Percentiles rank a stretch among this genome's conserved stretches.
Conservation (phyloP, 2,113 vertebrate species). For the Poeciliopsis prolifica region DNA sequence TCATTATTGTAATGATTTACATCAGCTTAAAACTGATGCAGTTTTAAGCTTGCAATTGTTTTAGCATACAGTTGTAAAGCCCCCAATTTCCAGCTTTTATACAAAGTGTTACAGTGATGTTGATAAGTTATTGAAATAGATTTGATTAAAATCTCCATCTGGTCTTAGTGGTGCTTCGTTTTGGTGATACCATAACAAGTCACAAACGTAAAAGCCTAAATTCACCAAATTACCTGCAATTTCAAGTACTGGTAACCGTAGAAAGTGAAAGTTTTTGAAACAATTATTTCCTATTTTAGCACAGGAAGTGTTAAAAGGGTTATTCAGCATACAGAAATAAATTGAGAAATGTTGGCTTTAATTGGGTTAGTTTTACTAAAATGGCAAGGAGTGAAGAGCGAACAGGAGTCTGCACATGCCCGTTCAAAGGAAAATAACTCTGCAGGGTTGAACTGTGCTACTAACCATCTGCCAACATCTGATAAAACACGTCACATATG, state of each 20-base stretch:
- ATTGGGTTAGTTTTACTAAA: not conserved
- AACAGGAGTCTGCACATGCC: no score
- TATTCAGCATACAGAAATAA: not conserved
- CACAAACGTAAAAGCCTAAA: not conserved
- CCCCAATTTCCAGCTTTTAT: no score
- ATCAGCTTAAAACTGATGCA: no score
- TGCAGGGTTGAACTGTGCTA: slow-evolving; percentile 1
- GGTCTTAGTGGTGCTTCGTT: no score
- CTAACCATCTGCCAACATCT: slow-evolving; percentile 13
- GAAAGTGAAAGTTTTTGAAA: not conserved
- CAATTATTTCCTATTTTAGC: not conserved
- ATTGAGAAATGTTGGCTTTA: not conserved
- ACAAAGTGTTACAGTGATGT: no score
- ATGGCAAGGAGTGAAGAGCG: not conserved
- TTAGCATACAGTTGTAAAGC: no score
- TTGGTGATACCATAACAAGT: no score
- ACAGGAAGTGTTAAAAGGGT: not conserved
- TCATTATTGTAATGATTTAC: no score
- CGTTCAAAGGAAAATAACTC: not conserved
- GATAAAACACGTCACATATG: not conserved
- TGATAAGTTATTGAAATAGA: no score
- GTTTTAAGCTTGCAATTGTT: no score
- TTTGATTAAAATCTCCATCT: no score
- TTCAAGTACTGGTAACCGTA: not conserved
- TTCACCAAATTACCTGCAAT: not conserved